These are phyloP conservation scores for Leucozona laternaria DNA, from an alignment of 2,888 invertebrate species.

Conservation along the genomic window DNA sequence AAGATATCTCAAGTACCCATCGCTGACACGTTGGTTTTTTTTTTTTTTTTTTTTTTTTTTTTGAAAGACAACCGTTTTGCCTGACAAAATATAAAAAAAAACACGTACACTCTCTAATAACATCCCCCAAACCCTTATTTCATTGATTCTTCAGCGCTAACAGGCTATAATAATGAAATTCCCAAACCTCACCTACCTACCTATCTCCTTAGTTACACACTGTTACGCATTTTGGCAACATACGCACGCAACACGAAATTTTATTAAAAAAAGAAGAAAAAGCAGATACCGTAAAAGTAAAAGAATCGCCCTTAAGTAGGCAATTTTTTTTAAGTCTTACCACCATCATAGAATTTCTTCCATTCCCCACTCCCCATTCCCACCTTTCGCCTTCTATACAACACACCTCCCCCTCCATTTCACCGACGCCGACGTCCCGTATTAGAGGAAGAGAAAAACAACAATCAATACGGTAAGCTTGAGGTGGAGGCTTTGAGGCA, in stretches of 20 bases:
- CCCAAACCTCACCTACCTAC: not conserved
- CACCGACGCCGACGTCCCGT: no score
- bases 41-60: not conserved
- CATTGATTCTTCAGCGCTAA: conserved; percentile 27
- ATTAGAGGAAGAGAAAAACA: conserved; percentile 50
- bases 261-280: conserved; percentile 48
- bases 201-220: conserved; percentile 47
- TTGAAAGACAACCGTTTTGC: conserved; percentile 32
- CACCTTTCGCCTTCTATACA: not conserved
- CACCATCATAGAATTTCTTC: conserved; percentile 11
- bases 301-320: conserved; percentile 66
- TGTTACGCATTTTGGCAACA: conserved; percentile 56
- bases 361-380: conserved; percentile 1
- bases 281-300: conserved; percentile 42
- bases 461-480: conserved; percentile 50
- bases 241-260: conserved; percentile 52
- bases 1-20: conserved; percentile 66
- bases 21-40: conserved; percentile 53
- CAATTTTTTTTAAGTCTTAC: conserved; percentile 25
- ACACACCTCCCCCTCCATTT: not conserved
- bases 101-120: conserved; percentile 13
- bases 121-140: conserved; percentile 10
- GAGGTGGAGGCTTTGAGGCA: conserved; percentile 4
- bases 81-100: conserved; percentile 34
- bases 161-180: conserved; percentile 45